Base-by-base conservation (phyloP, 2,113 vertebrate genomes). In the Odontesthes bonariensis region DNA sequence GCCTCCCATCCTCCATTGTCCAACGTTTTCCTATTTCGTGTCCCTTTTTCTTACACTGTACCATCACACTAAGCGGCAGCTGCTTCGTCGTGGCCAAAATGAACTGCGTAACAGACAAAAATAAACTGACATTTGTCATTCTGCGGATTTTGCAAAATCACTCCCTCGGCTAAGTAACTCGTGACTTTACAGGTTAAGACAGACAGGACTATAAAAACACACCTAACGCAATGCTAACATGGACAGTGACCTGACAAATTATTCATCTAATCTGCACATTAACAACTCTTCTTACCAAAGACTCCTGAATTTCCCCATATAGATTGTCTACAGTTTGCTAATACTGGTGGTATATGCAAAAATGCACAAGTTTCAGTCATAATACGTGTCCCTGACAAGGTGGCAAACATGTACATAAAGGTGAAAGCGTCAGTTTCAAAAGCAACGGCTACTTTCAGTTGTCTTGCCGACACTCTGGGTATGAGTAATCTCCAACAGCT, bases 371-470 rank as follows among this genome's bases (percentile, higher is more conserved):
- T 90, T 90, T 90, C 82, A 88, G 82, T 88, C 86, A 87, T 73
- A 85, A 86, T 59, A 79, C 56, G 70, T 42, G 47, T 87, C 73
- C 87, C 74, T 52, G 75, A 81, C 79, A 40, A 80, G 54, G 63
- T 83, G 83, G 60, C 73, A 84, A 84, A 68, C 62, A 68, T 53
- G 52, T 74, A 83, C 77, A 73, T 78, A 79, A 82, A 85, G 91
- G 57, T 77, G 72, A 89, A 84, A 70, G 83, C 78, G 57, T 84
- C 90, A 73, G 89, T 91, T 93, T 89, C 89, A 80, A 87, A 92
- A 88, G 83, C 81, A 94, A 94, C 93, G 91, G 93, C 75, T 91
- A 89, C 90, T 95, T 95, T 95, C 94, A 87, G 89, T 91, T 75
- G 84, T 67, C 82, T 91, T 54, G 84, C 81, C 87, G 80, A 84